Base-by-base conservation (phyloP, 1,140 invertebrate genomes). In the Melipona quadrifasciata region DNA sequence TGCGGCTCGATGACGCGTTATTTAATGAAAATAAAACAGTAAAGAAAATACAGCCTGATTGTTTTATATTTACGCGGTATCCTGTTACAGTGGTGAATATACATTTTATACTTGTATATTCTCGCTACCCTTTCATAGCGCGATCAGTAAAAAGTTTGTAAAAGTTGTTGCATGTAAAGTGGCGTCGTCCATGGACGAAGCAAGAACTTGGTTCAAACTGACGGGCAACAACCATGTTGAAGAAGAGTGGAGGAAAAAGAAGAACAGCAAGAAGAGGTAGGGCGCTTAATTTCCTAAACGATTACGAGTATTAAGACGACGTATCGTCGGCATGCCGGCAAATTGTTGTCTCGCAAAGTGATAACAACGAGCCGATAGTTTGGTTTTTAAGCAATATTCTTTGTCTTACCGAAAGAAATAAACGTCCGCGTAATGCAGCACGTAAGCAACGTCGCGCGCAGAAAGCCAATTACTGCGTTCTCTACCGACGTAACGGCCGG, bases 21-120 rank as follows among this genome's bases (percentile, higher is more conserved):
- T 91, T 91, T 91, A 91, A 91, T 91, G 90, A 91, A 89, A 91
- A 31, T 81, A 8, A 65, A 65, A 65, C 31, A 31, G 31, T 65
- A 65, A 31, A 65, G 2, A 71, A 87, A 82, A 82, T 17, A 70
- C 0, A n/a, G 0, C 14, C 8, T 65, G 64, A 27, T 14, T 31
- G 16, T 6, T 2, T 16, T 5, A n/a, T 61, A n/a, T 61, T 5
- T n/a, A n/a, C 5, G 1, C 24, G 58, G 5, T 61, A 61, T 12
- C 27, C 16, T 65, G n/a, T 65, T 27, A 27, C n/a, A 3, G 12
- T 0, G 16, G 6, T n/a, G n/a, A 65, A n/a, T 65, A 11, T 34
- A 67, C 17, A 31, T 21, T 67, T 34, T 19, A 34, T 34, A 67
- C 27, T 34, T 31, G 11, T 34, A 67, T 17, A 19, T 2, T 17